Evolutionary conservation across 2,888 invertebrate species (phyloP).

Genomic region (Thysanoteuthis rhombus): DNA sequence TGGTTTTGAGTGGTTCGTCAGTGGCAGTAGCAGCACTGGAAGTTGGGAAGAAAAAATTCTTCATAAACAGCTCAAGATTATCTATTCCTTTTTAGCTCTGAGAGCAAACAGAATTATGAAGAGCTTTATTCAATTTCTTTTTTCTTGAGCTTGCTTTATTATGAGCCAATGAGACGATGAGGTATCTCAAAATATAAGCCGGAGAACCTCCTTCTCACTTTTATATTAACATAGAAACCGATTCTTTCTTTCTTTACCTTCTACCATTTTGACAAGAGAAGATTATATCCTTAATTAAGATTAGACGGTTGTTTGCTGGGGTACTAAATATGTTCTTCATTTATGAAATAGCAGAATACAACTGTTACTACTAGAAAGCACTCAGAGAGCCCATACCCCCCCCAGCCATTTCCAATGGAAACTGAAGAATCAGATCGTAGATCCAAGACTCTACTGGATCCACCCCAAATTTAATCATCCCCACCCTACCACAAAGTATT

Average conservation of each 20-base stretch:
- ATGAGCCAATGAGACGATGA: background rate
- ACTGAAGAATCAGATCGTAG: too few species aligned
- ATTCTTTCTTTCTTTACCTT: background rate
- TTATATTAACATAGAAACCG: background rate
- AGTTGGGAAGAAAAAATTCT: background rate
- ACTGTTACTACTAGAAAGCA: background rate
- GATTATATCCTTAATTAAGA: background rate
- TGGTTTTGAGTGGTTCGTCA: background rate
- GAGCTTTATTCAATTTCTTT: background rate
- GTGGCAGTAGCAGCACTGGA: background rate
- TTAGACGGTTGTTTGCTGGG: background rate
- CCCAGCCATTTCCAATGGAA: too few species aligned
- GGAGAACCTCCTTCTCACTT: background rate
- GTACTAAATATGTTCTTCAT: too few species aligned
- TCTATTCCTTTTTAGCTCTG: background rate
- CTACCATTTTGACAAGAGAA: background rate
- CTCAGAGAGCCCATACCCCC: too few species aligned
- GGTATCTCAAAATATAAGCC: background rate
- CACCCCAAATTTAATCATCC: too few species aligned
- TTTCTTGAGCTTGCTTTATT: background rate
- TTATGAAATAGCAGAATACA: background rate
- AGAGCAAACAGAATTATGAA: background rate
- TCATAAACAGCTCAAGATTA: background rate
- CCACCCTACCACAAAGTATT: too few species aligned
- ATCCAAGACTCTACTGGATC: too few species aligned